Base-by-base conservation (phyloP, 2,888 invertebrate genomes). In the Athripsodes cinereus region DNA sequence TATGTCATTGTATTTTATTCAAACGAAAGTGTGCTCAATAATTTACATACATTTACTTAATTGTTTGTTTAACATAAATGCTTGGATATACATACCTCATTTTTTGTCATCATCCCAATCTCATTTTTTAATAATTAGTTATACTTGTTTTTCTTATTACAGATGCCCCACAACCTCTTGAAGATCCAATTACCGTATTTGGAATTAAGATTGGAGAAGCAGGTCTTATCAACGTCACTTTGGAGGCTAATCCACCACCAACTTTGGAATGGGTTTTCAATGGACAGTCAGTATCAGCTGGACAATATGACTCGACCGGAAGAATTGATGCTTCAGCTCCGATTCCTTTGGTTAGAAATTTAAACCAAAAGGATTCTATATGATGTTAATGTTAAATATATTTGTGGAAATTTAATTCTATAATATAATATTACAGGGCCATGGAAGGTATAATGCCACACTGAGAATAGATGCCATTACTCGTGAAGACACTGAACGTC, bases 401-500 rank as follows among this genome's bases (percentile, higher is more conserved):
- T 26, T 6, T 26, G 26, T 26, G 10, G 26, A 26, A 6, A 26
- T 26, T 10, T 26, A 6, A 40, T 40, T 40, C 13, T 40, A 40
- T n/a, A 40, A n/a, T 40, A n/a, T 40, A 62, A 52, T 62, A 13
- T 61, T 64, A 66, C 16, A 89, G 84, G 88, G 87, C 53, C 75
- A 75, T 57, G 86, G 86, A 21, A 78, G 74, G 68, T 91, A 87
- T 79, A 83, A 84, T 68, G 80, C 86, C 8, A 83, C 84, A 1
- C 70, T 92, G 65, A 75, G 81, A 47, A 81, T 92, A 64, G 79
- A 83, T 5, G 81, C 80, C 18, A 81, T 92, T 22, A 81, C 82
- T 22, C 85, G 88, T 65, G 86, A 88, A 64, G 90, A 91, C 67
- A 90, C 90, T 1, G 88, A 88, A 40, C 81, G 84, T 59, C 80